Evolutionary conservation across 2,113 vertebrate species (phyloP).

Genomic region (Antidorcas marsupialis): DNA sequence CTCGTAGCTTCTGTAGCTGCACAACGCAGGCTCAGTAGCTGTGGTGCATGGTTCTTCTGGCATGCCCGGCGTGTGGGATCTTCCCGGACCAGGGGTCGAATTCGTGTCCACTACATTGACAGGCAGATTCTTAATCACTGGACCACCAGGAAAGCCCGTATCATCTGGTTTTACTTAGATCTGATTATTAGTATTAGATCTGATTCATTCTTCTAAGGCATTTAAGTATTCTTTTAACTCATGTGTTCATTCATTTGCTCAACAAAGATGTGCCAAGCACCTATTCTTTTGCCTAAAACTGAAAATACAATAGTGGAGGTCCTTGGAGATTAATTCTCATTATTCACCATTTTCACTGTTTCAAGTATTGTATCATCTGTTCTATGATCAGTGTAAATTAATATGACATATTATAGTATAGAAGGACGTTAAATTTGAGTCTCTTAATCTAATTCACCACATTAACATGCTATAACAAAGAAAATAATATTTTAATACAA

Average conservation of each 20-base stretch:
- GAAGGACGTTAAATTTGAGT: neutral
- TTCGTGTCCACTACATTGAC: neutral
- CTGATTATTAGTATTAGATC: neutral
- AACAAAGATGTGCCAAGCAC: neutral
- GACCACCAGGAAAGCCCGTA: neutral
- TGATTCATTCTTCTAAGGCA: neutral
- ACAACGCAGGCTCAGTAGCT: neutral
- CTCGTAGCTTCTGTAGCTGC: too few species aligned
- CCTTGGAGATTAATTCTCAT: neutral
- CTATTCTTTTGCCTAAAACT: neutral
- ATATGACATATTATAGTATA: neutral
- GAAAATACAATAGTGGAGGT: neutral
- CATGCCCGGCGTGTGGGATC: neutral
- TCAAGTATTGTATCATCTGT: neutral
- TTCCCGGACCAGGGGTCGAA: neutral
- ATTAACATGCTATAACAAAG: neutral
- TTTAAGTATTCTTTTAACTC: neutral
- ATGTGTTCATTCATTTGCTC: neutral
- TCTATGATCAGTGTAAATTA: neutral
- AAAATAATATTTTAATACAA: constrained; percentile 12
- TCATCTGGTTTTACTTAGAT: neutral
- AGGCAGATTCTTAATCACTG: neutral
- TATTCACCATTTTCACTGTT: neutral
- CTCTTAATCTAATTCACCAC: neutral
- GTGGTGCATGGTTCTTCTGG: neutral